These are phyloP conservation scores for Tursiops truncatus DNA, from an alignment of 2,113 vertebrate genomes.

Conservation along the genomic window DNA sequence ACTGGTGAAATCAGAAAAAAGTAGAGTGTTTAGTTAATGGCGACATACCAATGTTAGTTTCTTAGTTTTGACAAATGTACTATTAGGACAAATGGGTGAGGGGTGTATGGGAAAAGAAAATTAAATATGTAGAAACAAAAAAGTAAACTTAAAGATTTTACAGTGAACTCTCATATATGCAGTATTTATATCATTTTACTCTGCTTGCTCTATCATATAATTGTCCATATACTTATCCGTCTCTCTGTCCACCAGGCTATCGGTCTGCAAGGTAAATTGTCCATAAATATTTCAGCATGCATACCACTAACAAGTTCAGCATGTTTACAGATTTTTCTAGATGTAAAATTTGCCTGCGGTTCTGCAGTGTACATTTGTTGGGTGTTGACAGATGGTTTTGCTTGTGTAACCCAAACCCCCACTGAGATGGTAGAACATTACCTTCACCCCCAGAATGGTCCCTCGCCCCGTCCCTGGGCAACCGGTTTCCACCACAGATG, in stretches of 20 bases:
- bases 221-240: neutral
- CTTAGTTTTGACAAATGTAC: neutral
- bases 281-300: neutral
- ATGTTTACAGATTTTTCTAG: neutral
- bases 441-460: neutral
- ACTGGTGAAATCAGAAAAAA: neutral
- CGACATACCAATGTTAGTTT: neutral
- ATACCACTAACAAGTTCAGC: neutral
- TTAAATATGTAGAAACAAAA: neutral
- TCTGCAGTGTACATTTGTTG: neutral
- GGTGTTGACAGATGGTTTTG: neutral
- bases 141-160: neutral
- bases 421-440: neutral
- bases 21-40: neutral
- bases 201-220: neutral
- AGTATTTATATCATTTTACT: neutral
- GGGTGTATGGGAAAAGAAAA: neutral
- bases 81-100: neutral
- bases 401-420: neutral
- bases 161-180: neutral
- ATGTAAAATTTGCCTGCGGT: neutral
- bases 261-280: neutral
- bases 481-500: neutral
- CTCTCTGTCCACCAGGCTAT: neutral
- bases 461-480: neutral